phyloP scores from a whole-genome alignment of 2,888 invertebrate species.

The Netelia virgata region DNA sequence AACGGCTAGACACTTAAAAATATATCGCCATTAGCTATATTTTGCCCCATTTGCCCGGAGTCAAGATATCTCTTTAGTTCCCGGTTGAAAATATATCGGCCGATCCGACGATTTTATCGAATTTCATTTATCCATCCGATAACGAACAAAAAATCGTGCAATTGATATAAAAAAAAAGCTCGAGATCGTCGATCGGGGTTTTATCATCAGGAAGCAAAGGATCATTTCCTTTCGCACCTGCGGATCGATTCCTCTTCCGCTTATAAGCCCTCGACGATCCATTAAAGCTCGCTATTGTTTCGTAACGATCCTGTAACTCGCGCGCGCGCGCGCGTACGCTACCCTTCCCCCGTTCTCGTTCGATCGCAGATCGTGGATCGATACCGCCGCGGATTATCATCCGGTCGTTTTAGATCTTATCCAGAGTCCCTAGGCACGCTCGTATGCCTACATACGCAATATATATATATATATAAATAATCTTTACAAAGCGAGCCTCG shows the following conservation, averaged over 20 bases:
- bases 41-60: neutral
- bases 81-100: too few relatives aligned
- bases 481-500: slow-evolving; percentile 23
- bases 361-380: slow-evolving; percentile 44
- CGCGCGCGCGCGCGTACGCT: slow-evolving; percentile 5
- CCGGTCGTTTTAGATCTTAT: slow-evolving; percentile 53
- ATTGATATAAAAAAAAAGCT: too few relatives aligned
- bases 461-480: neutral
- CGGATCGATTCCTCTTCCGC: neutral
- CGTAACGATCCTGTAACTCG: slow-evolving; percentile 32
- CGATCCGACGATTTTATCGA: too few relatives aligned
- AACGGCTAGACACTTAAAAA: neutral
- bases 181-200: neutral
- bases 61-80: too few relatives aligned
- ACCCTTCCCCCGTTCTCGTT: neutral
- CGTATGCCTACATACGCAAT: slow-evolving; percentile 7
- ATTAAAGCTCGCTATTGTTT: slow-evolving; percentile 51
- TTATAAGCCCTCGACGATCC: neutral
- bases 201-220: neutral
- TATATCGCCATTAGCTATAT: neutral
- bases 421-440: slow-evolving; percentile 21
- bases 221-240: slow-evolving; percentile 22
- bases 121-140: too few relatives aligned
- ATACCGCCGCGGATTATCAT: slow-evolving; percentile 51
- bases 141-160: too few relatives aligned